Conservation (phyloP, 2,797 vertebrate species). For the Paratrypauchen microcephalus region DNA sequence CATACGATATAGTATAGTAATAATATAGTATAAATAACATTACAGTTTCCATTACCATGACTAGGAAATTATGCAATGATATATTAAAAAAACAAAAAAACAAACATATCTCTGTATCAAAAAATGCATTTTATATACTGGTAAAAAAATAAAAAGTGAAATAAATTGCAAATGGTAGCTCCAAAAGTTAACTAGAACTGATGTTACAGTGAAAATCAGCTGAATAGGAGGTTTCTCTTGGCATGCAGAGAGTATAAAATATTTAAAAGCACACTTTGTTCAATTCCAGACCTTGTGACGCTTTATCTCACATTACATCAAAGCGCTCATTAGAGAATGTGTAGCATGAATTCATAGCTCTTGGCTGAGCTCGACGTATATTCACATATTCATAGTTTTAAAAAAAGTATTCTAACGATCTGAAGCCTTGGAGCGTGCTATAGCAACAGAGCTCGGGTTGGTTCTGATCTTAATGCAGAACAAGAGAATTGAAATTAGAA, state of each 20-base stretch:
- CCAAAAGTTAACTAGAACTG: not conserved
- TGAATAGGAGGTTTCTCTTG: constrained; percentile 18
- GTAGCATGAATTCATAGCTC: constrained; percentile 27
- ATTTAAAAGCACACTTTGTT: constrained; percentile 63
- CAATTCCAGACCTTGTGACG: constrained; percentile 40
- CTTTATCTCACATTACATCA: constrained; percentile 53
- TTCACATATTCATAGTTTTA: constrained; percentile 5
- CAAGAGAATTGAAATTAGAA: not conserved
- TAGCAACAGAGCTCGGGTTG: not conserved
- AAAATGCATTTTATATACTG: too few relatives aligned
- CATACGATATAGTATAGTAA: too few relatives aligned
- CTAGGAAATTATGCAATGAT: not conserved
- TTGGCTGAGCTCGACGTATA: constrained; percentile 24
- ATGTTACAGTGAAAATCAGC: not conserved
- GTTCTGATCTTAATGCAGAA: not conserved
- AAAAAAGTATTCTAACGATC: not conserved
- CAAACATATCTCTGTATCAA: too few relatives aligned
- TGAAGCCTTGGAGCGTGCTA: not conserved
- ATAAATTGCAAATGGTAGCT: too few relatives aligned
- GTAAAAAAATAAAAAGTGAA: too few relatives aligned
- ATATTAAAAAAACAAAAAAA: too few relatives aligned
- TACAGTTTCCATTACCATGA: not conserved
- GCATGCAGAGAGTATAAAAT: constrained; percentile 51
- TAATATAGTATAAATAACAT: too few relatives aligned
- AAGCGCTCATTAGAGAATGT: constrained; percentile 53